Evolutionary conservation across 2,888 invertebrate species (phyloP).

Genomic region (Neria commutata): DNA sequence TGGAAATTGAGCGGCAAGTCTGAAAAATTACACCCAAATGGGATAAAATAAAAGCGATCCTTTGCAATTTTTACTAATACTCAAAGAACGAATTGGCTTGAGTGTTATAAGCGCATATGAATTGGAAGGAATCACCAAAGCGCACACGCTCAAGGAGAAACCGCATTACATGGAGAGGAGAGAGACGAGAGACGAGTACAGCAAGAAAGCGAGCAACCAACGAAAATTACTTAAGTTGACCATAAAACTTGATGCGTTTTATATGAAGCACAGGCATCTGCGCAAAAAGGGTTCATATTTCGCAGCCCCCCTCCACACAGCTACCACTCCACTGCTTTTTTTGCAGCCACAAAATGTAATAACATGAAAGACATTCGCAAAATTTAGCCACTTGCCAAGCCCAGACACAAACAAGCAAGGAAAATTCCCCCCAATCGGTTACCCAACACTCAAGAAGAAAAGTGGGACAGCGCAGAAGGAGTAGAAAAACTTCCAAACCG

Average conservation of each 20-base stretch:
- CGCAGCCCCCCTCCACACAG: neutral
- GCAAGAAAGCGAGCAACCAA: too few species aligned
- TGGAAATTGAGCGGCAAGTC: too few species aligned
- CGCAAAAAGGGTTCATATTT: slow-evolving; percentile 16
- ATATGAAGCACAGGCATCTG: neutral
- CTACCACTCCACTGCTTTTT: neutral
- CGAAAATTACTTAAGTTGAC: too few species aligned
- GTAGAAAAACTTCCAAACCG: slow-evolving; percentile 36
- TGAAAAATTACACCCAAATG: too few species aligned
- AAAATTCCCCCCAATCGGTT: neutral
- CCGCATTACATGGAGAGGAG: too few species aligned
- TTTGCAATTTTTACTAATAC: too few species aligned
- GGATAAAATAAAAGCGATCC: too few species aligned
- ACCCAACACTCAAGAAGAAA: neutral
- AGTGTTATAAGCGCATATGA: too few species aligned
- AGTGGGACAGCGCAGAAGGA: slow-evolving; percentile 26
- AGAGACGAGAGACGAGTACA: too few species aligned
- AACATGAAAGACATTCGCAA: slow-evolving; percentile 4
- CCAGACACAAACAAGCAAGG: neutral
- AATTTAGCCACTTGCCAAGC: slow-evolving; percentile 8
- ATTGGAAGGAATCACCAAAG: too few species aligned
- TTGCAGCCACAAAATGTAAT: neutral
- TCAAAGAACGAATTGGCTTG: neutral
- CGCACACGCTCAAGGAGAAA: too few species aligned
- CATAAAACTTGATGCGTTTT: neutral